Percentiles rank a stretch among this genome's conserved stretches.
These are phyloP conservation scores for Scaptomyza caliginosa DNA, from an alignment of 2,888 invertebrate genomes.

Conservation along the genomic window DNA sequence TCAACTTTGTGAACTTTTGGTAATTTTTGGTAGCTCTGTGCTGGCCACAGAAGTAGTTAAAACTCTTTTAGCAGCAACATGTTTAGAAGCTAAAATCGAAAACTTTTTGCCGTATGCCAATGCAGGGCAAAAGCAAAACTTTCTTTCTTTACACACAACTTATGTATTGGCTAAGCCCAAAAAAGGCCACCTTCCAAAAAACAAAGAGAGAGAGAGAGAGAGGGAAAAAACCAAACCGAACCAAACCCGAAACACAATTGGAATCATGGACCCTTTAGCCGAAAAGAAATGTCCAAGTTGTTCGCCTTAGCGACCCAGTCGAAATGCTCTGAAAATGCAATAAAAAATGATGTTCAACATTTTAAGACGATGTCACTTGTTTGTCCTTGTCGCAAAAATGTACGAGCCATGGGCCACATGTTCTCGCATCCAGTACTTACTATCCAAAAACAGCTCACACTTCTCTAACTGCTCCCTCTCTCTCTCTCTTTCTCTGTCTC, in stretches of 20 bases:
- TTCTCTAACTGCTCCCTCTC: background rate
- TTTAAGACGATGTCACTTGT: slow-evolving; percentile 65
- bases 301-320: slow-evolving; percentile 21
- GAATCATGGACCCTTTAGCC: slow-evolving; percentile 38
- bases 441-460: background rate
- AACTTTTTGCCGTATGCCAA: slow-evolving; percentile 41
- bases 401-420: slow-evolving; percentile 52
- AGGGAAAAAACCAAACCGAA: background rate
- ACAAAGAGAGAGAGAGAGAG: background rate
- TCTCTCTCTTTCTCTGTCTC: slow-evolving; percentile 7
- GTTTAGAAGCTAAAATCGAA: slow-evolving; percentile 58
- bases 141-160: slow-evolving; percentile 8
- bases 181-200: no score
- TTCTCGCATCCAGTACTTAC: slow-evolving; percentile 11
- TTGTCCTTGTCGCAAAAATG: slow-evolving; percentile 57
- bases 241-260: slow-evolving; percentile 14
- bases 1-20: slow-evolving; percentile 41
- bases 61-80: slow-evolving; percentile 61
- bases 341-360: slow-evolving; percentile 68
- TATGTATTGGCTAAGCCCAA: background rate
- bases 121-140: slow-evolving; percentile 16
- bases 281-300: slow-evolving; percentile 41
- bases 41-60: slow-evolving; percentile 63
- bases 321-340: slow-evolving; percentile 60
- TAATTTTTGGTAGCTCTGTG: slow-evolving; percentile 53